Evolutionary conservation across 2,113 vertebrate genomes (phyloP).

Genomic region (Gorilla gorilla): DNA sequence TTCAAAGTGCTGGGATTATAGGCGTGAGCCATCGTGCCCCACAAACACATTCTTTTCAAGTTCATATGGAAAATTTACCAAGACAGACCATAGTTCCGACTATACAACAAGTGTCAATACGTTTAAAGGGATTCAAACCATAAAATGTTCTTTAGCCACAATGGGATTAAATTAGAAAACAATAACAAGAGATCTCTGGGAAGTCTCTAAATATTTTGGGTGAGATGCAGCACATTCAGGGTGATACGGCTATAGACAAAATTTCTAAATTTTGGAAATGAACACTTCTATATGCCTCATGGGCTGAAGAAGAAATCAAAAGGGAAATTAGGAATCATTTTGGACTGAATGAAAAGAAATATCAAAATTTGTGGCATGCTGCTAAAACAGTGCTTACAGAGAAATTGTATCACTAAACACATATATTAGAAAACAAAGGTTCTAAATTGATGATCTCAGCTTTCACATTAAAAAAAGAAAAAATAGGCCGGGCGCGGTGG

Average conservation of each 20-base stretch:
- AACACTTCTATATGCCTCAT: not conserved
- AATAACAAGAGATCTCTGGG: not conserved
- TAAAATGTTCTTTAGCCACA: not conserved
- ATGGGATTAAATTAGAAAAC: not conserved
- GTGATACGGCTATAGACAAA: too few species aligned
- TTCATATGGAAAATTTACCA: not conserved
- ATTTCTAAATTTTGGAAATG: too few species aligned
- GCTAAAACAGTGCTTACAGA: too few species aligned
- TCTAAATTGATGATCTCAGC: not conserved
- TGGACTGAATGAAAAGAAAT: not conserved
- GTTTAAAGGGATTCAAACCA: not conserved
- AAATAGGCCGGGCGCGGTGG: too few species aligned
- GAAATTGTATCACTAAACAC: too few species aligned
- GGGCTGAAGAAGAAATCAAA: not conserved
- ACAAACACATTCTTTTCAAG: not conserved
- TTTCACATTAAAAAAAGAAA: not conserved
- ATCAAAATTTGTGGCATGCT: not conserved
- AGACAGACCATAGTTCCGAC: not conserved
- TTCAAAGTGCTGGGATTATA: too few species aligned
- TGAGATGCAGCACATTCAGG: too few species aligned
- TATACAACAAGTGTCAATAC: not conserved
- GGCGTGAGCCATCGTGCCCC: accelerated
- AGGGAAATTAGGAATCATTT: too few species aligned
- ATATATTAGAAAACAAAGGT: not conserved
- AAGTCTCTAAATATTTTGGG: not conserved